Conservation (phyloP, 2,113 vertebrate species). For the Tyrannus savana region DNA sequence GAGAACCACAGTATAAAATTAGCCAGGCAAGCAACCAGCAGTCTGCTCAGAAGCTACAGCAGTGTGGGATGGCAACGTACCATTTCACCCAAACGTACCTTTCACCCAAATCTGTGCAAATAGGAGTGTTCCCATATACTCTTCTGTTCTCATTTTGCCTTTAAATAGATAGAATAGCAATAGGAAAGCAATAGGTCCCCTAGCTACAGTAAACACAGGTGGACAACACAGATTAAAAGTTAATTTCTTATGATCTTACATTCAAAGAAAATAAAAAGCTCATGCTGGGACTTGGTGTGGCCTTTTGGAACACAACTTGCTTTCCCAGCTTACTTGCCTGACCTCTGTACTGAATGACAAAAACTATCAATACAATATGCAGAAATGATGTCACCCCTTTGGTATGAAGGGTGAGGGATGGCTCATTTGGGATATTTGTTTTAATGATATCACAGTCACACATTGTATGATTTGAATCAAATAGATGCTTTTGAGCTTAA, state of each 20-base stretch:
- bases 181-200: neutral
- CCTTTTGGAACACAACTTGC: conserved; percentile 52
- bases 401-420: conserved; percentile 59
- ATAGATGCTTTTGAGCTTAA: conserved; percentile 67
- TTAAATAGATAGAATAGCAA: neutral
- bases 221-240: conserved; percentile 28
- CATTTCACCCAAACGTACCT: neutral
- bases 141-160: neutral
- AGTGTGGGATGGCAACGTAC: neutral
- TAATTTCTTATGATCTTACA: conserved; percentile 55
- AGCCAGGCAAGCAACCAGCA: neutral
- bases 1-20: neutral
- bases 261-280: conserved; percentile 52
- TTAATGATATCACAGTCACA: conserved; percentile 72
- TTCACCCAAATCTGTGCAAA: neutral
- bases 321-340: conserved; percentile 69
- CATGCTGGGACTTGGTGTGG: conserved; percentile 57
- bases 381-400: conserved; percentile 71
- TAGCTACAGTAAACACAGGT: conserved; percentile 14
- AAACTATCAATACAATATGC: conserved; percentile 63
- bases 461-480: conserved; percentile 71
- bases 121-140: neutral
- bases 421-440: conserved; percentile 68
- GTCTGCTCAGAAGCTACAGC: neutral
- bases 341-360: conserved; percentile 65